phyloP scores from a whole-genome alignment of 2,797 vertebrate species.

The Xenopus petersii region DNA sequence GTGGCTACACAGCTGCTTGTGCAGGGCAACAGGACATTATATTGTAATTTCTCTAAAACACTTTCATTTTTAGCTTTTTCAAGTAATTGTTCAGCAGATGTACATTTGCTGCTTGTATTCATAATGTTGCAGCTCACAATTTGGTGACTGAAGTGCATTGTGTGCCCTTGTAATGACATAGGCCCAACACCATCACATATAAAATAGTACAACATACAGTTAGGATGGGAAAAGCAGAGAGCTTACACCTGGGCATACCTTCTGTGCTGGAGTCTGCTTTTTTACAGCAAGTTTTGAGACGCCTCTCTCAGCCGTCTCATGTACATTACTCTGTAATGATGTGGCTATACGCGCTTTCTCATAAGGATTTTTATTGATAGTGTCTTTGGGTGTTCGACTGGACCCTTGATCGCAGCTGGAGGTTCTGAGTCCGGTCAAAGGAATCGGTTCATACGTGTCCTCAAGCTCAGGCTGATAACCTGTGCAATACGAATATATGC shows the following conservation, averaged over 20 bases:
- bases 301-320: conserved; percentile 45
- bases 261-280: conserved; percentile 49
- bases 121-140: too few species aligned
- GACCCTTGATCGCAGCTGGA: conserved; percentile 36
- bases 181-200: too few species aligned
- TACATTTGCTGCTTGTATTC: too few species aligned
- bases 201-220: neutral
- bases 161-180: too few species aligned
- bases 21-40: too few species aligned
- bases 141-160: too few species aligned
- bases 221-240: neutral
- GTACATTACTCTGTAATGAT: conserved; percentile 34
- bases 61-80: too few species aligned
- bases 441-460: conserved; percentile 53
- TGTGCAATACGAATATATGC: conserved; percentile 12
- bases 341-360: conserved; percentile 55
- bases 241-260: conserved; percentile 60
- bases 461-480: neutral
- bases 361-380: neutral
- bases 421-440: neutral
- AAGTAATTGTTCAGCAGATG: too few species aligned
- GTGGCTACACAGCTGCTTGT: too few species aligned
- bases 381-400: neutral
- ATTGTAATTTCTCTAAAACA: too few species aligned
- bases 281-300: conserved; percentile 22